These are phyloP conservation scores for Esperia sulphurella DNA, from an alignment of 2,888 invertebrate genomes.

Conservation along the genomic window DNA sequence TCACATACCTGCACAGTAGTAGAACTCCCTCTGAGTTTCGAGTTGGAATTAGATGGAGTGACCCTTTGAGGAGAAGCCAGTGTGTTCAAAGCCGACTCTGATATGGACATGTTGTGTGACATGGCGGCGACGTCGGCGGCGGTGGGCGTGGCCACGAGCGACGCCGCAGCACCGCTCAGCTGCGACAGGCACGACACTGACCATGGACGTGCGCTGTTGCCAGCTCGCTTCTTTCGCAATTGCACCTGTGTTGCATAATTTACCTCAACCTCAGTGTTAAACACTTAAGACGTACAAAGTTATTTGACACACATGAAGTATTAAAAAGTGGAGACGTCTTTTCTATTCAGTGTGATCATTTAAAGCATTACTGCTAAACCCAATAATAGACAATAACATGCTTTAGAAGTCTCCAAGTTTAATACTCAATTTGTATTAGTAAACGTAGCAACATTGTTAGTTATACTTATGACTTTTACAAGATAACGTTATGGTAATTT, in stretches of 20 bases:
- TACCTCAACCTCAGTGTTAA: slow-evolving; percentile 17
- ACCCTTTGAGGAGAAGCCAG: slow-evolving; percentile 77
- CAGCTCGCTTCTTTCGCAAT: slow-evolving; percentile 80
- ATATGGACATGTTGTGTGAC: slow-evolving; percentile 87
- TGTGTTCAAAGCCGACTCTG: slow-evolving; percentile 92
- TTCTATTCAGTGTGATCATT: no score
- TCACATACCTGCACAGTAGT: slow-evolving; percentile 67
- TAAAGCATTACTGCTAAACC: no score
- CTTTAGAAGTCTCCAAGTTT: no score
- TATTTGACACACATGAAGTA: no score
- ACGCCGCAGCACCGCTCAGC: slow-evolving; percentile 74
- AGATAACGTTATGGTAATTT: no score
- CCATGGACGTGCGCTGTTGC: slow-evolving; percentile 86
- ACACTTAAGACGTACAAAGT: background rate
- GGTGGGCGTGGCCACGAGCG: slow-evolving; percentile 63
- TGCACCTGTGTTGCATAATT: slow-evolving; percentile 68
- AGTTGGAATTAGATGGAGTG: slow-evolving; percentile 62
- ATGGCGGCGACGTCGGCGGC: slow-evolving; percentile 53
- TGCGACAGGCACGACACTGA: slow-evolving; percentile 93
- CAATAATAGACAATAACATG: no score
- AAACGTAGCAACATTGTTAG: no score
- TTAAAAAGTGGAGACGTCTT: no score
- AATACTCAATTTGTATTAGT: no score
- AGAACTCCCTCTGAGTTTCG: slow-evolving; percentile 67
- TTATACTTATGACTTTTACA: no score